Percentiles rank a stretch among this genome's conserved stretches.
phyloP scores from a whole-genome alignment of 1,140 invertebrate species.

The Aphis gossypii region DNA sequence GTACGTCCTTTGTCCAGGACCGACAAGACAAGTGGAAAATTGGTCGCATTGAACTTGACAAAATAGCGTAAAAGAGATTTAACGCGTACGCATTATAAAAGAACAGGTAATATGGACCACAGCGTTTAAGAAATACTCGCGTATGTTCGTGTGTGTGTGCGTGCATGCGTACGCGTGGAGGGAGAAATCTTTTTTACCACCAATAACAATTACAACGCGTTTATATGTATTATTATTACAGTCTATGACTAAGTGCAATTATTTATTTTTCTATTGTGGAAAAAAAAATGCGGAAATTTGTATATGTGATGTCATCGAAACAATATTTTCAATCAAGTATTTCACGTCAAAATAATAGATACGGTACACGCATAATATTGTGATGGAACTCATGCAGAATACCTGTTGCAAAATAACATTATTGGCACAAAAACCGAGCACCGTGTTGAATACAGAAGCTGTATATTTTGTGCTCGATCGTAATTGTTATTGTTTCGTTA shows the following conservation, averaged over 20 bases:
- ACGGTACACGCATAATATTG: conserved; percentile 2
- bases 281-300: conserved; percentile 18
- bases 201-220: conserved; percentile 22
- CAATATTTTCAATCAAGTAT: conserved; percentile 26
- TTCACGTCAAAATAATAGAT: conserved; percentile 29
- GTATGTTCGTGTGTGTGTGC: not conserved
- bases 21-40: conserved; percentile 57
- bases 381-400: conserved; percentile 28
- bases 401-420: conserved; percentile 14
- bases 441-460: not conserved
- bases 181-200: not conserved
- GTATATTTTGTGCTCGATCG: not conserved
- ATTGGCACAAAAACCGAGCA: conserved; percentile 1
- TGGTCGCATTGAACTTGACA: conserved; percentile 57
- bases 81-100: not conserved
- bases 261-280: conserved; percentile 32
- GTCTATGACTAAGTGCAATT: conserved; percentile 42
- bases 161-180: not conserved
- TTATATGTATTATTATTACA: not conserved
- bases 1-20: conserved; percentile 35
- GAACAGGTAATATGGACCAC: not conserved
- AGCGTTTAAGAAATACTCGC: not conserved
- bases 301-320: conserved; percentile 38
- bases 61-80: conserved; percentile 52
- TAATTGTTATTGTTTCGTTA: conserved; percentile 1